A percentile compares a stretch with the other conserved stretches of the same genome.
Evolutionary conservation across 1,140 invertebrate genomes (phyloP).

Genomic region (Temnothorax curvispinosus): DNA sequence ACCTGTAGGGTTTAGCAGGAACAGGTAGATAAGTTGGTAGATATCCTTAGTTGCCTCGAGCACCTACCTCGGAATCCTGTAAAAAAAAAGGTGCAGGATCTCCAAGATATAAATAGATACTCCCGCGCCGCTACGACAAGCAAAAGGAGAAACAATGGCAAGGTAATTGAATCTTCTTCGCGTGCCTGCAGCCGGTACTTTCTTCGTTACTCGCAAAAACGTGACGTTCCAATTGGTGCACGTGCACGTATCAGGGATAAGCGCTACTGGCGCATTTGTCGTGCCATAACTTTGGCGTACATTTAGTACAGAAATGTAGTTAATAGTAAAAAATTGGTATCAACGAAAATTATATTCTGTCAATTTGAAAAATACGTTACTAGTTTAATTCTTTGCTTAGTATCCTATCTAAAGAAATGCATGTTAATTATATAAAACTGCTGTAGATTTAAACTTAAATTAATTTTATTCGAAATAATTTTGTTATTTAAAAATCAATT

Average conservation of each 20-base stretch:
- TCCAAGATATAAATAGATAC: slow-evolving; percentile 52
- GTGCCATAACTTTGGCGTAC: background rate
- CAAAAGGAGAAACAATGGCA: slow-evolving; percentile 40
- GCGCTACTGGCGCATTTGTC: background rate
- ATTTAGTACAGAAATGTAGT: background rate
- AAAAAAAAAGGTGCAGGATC: slow-evolving; percentile 44
- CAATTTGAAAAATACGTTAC: background rate
- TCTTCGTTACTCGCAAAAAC: slow-evolving; percentile 19
- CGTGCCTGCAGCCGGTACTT: background rate
- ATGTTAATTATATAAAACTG: background rate
- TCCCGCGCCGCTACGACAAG: background rate
- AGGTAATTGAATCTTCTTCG: slow-evolving; percentile 26
- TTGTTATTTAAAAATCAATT: background rate
- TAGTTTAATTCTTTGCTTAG: background rate
- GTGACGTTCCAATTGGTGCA: background rate
- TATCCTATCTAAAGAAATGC: background rate
- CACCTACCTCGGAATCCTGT: slow-evolving; percentile 31
- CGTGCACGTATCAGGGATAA: background rate
- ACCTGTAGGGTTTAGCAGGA: slow-evolving; percentile 67
- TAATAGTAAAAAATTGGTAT: background rate
- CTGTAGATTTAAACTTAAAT: background rate
- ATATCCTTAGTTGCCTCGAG: slow-evolving; percentile 35
- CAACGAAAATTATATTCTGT: background rate
- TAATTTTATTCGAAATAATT: background rate
- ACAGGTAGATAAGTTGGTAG: slow-evolving; percentile 54